Evolutionary conservation across 2,888 invertebrate genomes (phyloP).

Genomic region (Ferdinandea cuprea): DNA sequence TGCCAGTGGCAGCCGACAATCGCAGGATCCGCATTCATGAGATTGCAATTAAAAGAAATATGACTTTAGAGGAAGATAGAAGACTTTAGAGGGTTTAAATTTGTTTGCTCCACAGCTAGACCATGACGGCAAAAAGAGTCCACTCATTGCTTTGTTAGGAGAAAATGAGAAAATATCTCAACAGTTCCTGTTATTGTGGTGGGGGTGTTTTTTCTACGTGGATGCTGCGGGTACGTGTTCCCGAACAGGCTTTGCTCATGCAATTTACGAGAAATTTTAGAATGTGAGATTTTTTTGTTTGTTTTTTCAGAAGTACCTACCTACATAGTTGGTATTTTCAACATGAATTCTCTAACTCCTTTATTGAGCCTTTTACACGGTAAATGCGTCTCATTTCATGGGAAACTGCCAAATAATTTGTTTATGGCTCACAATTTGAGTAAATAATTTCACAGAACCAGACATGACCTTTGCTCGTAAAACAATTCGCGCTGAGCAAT

Average conservation of each 20-base stretch:
- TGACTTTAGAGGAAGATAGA: slow-evolving; percentile 8
- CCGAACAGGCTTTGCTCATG: too few species aligned
- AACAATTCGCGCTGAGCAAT: slow-evolving; percentile 25
- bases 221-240: slow-evolving; percentile 6
- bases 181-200: slow-evolving; percentile 33
- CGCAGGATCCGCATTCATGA: slow-evolving; percentile 51
- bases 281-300: not conserved
- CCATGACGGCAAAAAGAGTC: slow-evolving; percentile 1
- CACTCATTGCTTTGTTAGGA: slow-evolving; percentile 1
- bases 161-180: slow-evolving; percentile 45
- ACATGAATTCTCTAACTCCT: too few species aligned
- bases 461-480: slow-evolving; percentile 68
- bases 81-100: slow-evolving; percentile 8
- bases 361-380: slow-evolving; percentile 34
- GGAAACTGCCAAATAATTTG: slow-evolving; percentile 33
- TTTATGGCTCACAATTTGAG: slow-evolving; percentile 60
- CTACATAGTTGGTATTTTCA: too few species aligned
- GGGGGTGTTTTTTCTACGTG: slow-evolving; percentile 18
- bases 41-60: slow-evolving; percentile 63
- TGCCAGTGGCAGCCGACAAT: slow-evolving; percentile 28
- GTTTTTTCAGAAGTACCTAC: too few species aligned
- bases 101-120: not conserved
- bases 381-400: slow-evolving; percentile 29
- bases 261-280: not conserved
- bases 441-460: slow-evolving; percentile 41